phyloP scores from a whole-genome alignment of 2,797 vertebrate species.

The Eulemur coronatus region DNA sequence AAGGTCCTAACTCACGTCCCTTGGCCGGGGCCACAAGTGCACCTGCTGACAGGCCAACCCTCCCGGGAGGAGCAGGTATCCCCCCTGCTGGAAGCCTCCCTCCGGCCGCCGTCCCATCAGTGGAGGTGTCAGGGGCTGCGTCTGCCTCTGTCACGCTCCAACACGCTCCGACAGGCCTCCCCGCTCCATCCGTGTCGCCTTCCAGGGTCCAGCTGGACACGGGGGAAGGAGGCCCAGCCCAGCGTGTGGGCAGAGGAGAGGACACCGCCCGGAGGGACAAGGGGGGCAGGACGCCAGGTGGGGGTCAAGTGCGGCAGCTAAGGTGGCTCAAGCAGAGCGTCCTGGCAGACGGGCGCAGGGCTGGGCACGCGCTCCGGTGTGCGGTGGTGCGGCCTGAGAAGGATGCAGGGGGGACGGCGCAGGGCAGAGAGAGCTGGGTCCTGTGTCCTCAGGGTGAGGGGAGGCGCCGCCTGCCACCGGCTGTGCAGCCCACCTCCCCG shows the following conservation, averaged over 20 bases:
- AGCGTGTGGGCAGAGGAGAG: not conserved
- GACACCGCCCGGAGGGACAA: no score
- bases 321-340: no score
- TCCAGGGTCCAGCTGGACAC: not conserved
- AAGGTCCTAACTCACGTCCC: not conserved
- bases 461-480: no score
- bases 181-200: not conserved
- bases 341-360: not conserved
- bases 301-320: not conserved
- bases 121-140: not conserved
- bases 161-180: not conserved
- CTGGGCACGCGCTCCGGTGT: rapidly evolving
- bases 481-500: no score
- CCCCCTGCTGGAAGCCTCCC: not conserved
- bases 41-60: not conserved
- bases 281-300: not conserved
- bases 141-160: not conserved
- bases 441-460: no score
- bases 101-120: not conserved
- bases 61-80: not conserved
- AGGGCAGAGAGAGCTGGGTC: no score
- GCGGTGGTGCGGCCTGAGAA: no score
- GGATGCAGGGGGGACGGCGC: no score
- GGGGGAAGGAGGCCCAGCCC: not conserved
- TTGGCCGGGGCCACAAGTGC: not conserved